Conservation (phyloP, 2,888 invertebrate species). For the Sphinx pinastri region DNA sequence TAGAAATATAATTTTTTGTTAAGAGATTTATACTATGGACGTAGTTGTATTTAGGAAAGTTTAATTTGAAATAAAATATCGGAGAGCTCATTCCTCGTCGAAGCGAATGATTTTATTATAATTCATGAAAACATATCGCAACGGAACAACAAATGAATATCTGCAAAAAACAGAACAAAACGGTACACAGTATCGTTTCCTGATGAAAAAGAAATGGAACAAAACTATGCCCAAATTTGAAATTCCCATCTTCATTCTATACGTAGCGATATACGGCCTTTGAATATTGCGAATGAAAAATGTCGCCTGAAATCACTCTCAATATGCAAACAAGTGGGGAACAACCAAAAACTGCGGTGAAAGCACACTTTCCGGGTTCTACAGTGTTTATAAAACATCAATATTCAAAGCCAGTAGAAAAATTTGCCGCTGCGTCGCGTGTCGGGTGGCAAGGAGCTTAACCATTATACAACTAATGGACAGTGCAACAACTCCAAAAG, state of each 20-base stretch:
- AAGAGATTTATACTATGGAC: neutral
- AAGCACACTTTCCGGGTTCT: constrained; percentile 25
- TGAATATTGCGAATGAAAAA: constrained; percentile 39
- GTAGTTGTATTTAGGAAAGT: no score
- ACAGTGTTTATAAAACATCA: constrained; percentile 64
- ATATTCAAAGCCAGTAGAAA: constrained; percentile 72
- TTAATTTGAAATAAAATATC: no score
- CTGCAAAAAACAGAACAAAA: neutral
- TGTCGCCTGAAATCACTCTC: constrained; percentile 37
- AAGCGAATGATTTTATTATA: neutral
- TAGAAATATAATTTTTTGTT: neutral
- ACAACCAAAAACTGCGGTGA: constrained; percentile 39
- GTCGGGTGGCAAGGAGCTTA: constrained; percentile 48
- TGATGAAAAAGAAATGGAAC: constrained; percentile 5
- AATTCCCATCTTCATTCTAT: constrained; percentile 19
- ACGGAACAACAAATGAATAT: neutral
- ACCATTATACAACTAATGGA: constrained; percentile 9
- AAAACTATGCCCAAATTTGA: constrained; percentile 11
- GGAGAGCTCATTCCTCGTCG: no score
- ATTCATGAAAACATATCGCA: neutral
- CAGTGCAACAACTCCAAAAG: constrained; percentile 9
- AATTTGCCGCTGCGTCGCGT: constrained; percentile 55
- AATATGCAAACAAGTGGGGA: constrained; percentile 40
- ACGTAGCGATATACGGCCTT: constrained; percentile 9
- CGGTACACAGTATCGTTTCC: neutral